A percentile compares a stretch with the other conserved stretches of the same genome.
Conservation (phyloP, 2,113 vertebrate species). For the Turdus rufiventris region DNA sequence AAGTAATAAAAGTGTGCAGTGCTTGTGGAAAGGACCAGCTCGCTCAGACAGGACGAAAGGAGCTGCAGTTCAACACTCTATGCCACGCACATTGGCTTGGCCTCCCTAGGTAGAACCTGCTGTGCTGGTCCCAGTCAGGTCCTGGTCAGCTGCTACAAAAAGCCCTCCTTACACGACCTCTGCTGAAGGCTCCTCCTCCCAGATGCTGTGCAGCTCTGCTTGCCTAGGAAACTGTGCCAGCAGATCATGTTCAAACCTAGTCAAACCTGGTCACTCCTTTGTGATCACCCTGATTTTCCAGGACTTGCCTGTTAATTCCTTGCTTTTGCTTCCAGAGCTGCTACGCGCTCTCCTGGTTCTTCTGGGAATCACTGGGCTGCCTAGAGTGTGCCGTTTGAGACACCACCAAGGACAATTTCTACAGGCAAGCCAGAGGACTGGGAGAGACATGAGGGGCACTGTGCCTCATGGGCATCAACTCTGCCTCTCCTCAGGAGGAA, state of each 20-base stretch:
- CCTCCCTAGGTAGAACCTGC: background rate
- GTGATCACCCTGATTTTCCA: background rate
- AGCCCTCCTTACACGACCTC: background rate
- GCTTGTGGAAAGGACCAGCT: background rate
- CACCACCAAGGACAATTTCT: background rate
- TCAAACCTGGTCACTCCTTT: background rate
- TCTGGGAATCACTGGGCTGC: background rate
- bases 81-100: fast-evolving
- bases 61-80: fast-evolving
- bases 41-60: background rate
- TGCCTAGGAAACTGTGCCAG: background rate
- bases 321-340: background rate
- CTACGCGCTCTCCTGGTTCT: fast-evolving
- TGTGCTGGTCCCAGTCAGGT: background rate
- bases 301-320: background rate
- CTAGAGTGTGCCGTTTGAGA: fast-evolving
- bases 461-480: background rate
- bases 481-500: background rate
- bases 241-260: background rate
- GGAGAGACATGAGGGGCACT: background rate
- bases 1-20: background rate
- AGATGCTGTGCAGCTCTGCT: background rate
- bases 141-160: background rate
- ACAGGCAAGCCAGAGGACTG: background rate
- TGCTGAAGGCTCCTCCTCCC: background rate